Percentiles rank a stretch among this genome's conserved stretches.
Evolutionary conservation across 2,797 vertebrate species (phyloP).

Genomic region (Lemur catta): DNA sequence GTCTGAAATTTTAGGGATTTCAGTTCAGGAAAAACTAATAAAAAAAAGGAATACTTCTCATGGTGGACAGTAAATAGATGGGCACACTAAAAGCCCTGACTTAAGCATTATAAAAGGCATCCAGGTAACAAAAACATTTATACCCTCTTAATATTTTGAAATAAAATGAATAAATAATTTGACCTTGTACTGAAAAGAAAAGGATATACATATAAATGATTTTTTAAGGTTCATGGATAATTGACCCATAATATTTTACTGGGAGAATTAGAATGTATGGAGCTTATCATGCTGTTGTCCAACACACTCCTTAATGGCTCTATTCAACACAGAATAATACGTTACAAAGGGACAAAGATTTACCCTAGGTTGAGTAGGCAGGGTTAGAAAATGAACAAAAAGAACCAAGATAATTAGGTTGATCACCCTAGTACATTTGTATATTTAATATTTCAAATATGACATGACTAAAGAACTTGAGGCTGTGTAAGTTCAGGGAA

Average conservation of each 20-base stretch:
- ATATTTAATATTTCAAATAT: constrained; percentile 36
- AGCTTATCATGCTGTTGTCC: not conserved
- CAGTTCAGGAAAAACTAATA: constrained; percentile 1
- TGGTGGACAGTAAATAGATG: not conserved
- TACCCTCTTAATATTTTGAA: not conserved
- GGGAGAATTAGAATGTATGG: not conserved
- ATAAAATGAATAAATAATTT: not conserved
- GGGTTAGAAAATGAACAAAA: constrained; percentile 8
- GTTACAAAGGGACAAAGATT: not conserved
- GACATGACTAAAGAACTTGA: constrained; percentile 9
- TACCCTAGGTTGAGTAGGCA: constrained; percentile 11
- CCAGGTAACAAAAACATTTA: not conserved
- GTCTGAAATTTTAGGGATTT: not conserved
- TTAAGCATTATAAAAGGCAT: not conserved
- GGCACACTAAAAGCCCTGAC: not conserved
- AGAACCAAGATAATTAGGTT: not conserved
- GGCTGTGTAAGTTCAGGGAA: not conserved
- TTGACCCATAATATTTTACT: constrained; percentile 32
- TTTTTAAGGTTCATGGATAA: constrained; percentile 12
- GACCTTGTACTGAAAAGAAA: not conserved
- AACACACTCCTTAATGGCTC: not conserved
- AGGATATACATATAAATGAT: not conserved
- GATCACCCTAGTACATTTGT: not conserved
- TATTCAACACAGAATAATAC: not conserved
- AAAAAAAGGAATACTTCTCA: not conserved